Evolutionary conservation across 2,888 invertebrate genomes (phyloP).

Genomic region (Eupithecia centaureata): DNA sequence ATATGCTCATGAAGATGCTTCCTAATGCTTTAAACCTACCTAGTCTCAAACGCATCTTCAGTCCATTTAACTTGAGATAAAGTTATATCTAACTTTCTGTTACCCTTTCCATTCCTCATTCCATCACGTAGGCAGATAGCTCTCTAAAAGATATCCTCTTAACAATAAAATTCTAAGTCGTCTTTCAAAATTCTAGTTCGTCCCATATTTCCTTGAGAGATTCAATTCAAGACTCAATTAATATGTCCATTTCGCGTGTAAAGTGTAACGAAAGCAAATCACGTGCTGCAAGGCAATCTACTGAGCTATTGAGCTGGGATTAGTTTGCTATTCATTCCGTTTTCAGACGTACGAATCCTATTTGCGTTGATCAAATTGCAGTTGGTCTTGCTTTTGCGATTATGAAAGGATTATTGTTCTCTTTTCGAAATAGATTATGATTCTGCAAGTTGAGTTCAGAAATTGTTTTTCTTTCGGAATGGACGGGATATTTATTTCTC

Average conservation of each 20-base stretch:
- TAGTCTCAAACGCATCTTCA: background rate
- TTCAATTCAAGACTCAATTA: conserved; percentile 41
- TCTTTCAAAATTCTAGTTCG: conserved; percentile 19
- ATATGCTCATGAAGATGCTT: background rate
- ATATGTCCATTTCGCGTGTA: conserved; percentile 49
- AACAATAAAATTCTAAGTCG: background rate
- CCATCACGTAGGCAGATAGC: conserved; percentile 13
- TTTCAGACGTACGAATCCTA: conserved; percentile 29
- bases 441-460: background rate
- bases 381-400: conserved; percentile 10
- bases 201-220: conserved; percentile 21
- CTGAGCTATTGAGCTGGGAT: conserved; percentile 49
- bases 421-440: background rate
- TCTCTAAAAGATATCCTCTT: background rate
- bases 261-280: conserved; percentile 47
- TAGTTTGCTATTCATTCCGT: conserved; percentile 39
- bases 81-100: background rate
- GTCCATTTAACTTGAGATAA: background rate
- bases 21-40: no score
- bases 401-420: conserved; percentile 10
- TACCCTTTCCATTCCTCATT: background rate
- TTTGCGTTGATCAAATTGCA: conserved; percentile 21
- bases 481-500: background rate
- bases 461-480: background rate
- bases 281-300: conserved; percentile 47